Conservation (phyloP, 2,113 vertebrate species). For the Copsychus sechellarum region DNA sequence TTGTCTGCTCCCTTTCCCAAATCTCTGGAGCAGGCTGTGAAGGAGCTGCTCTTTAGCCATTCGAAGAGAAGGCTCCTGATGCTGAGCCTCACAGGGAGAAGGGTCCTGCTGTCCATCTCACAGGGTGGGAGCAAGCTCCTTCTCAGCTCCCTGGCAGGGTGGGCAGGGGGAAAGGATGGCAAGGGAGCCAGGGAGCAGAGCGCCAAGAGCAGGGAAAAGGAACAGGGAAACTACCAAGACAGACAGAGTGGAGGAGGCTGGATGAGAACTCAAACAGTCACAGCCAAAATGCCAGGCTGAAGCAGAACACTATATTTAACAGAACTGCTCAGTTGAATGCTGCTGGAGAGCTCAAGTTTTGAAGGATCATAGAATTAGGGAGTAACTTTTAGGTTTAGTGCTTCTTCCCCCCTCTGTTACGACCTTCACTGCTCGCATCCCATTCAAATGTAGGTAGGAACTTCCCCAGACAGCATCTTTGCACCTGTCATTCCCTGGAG, state of each 20-base stretch:
- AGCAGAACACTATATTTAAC: neutral
- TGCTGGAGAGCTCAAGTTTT: neutral
- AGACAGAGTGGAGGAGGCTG: conserved; percentile 57
- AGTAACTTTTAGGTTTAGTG: neutral
- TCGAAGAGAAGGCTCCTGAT: rapidly evolving
- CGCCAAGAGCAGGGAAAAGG: neutral
- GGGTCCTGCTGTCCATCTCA: rapidly evolving
- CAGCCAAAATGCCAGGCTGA: conserved; percentile 7
- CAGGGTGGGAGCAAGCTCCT: neutral
- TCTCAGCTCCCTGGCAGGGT: rapidly evolving
- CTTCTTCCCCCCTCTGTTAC: neutral
- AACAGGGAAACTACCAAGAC: conserved; percentile 32
- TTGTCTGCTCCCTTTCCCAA: neutral
- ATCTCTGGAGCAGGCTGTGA: neutral
- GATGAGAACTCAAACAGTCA: neutral
- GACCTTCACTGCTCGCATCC: neutral
- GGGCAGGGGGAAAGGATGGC: neutral
- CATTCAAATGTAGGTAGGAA: neutral
- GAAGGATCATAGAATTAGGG: neutral
- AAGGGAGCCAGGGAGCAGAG: neutral
- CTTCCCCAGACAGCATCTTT: neutral
- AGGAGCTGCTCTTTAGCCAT: neutral
- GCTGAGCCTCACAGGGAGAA: rapidly evolving
- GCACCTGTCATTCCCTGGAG: neutral
- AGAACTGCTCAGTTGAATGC: neutral